Base-by-base conservation (phyloP, 2,888 invertebrate species). In the Julus scandinavius region DNA sequence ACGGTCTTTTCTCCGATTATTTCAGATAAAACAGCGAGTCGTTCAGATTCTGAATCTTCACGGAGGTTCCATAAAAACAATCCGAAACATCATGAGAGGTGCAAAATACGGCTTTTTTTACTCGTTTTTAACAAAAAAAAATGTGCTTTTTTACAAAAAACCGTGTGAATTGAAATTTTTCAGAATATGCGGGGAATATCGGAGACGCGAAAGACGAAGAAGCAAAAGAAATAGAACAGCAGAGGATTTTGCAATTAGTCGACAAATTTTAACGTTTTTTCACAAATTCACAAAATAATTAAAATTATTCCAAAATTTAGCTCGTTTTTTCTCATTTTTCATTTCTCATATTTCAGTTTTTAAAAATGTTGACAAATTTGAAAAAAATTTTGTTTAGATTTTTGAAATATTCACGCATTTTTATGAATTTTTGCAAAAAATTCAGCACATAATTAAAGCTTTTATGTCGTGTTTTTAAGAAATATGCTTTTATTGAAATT, bases 171-270 rank as follows among this genome's bases (percentile, higher is more conserved):
- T 49, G 86, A 86, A 80, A 63, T 88, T 58, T 88, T 90, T 13
- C 93, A 96, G 98, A 98, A 93, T 98, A 98, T 92, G 98, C 98
- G 45, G 98, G 98, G 17, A 98, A 98, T 93, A 94, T 98, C 90
- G 98, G 98, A 0, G 97, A 98, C 91, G 96, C 95, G 45, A 97
- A 96, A 89, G 92, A 93, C 88, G 96, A 96, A 91, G 91, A 91
- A 20, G 96, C 97, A 95, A 94, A 96, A 90, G 96, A 96, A 92
- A 95, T 96, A 90, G 98, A 98, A 91, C 97, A 98, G 91, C 96
- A 97, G 91, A 96, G 97, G 92, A 97, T 98, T 92, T 93, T 98
- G 90, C 96, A 97, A 92, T 94, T 98, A 90, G 96, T 98, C 86
- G 98, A 98, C 93, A 97, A 98, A 93, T 98, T 98, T 93, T 98